Evolutionary conservation across 2,113 vertebrate species (phyloP), one percentile per base, ranked within the genome.

Genomic region (Nerophis ophidion): DNA sequence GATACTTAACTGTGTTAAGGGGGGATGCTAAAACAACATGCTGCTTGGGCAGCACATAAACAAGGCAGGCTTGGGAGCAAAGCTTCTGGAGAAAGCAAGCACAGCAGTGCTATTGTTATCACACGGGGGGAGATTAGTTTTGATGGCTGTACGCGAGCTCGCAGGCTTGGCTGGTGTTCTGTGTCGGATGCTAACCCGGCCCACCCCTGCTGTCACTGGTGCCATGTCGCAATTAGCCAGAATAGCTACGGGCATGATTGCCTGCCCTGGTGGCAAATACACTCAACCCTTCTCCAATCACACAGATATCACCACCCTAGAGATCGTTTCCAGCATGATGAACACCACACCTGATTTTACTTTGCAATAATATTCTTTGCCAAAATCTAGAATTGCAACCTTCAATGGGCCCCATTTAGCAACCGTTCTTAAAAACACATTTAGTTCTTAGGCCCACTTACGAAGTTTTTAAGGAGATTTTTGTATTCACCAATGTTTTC

Each of bases 101-200:
- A 75, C 80, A 86, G 87, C 82, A 84, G 84, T 50, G 60, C 79
- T 79, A 85, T 87, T 85, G 81, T 87, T 84, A 84, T 77, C 67
- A 75, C 79, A 66, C 80, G 77, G 82, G 71, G 48, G 81, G 81
- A 85, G 77, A 86, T 88, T 86, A 84, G 77, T 60, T 8, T 72
- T 84, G 74, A 73, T 74, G 76, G 70, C 73, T 83, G 69, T 44
- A 74, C 74, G 63, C 35, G 71, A 77, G 69, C 74, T 76, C 68
- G 76, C 55, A 65, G 70, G 69, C 81, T 78, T 82, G 80, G 75
- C 75, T 75, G 81, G 77, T 60, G 68, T 74, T 73, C 67, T 72
- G 74, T 77, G 70, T 78, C 60, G 14, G 66, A 76, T 65, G 76
- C 74, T 63, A 76, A 71, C 81, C 74, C 50, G 26, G 68, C 65